These are phyloP conservation scores for Branchellion lobata DNA, from an alignment of 2,888 invertebrate genomes.

Conservation along the genomic window DNA sequence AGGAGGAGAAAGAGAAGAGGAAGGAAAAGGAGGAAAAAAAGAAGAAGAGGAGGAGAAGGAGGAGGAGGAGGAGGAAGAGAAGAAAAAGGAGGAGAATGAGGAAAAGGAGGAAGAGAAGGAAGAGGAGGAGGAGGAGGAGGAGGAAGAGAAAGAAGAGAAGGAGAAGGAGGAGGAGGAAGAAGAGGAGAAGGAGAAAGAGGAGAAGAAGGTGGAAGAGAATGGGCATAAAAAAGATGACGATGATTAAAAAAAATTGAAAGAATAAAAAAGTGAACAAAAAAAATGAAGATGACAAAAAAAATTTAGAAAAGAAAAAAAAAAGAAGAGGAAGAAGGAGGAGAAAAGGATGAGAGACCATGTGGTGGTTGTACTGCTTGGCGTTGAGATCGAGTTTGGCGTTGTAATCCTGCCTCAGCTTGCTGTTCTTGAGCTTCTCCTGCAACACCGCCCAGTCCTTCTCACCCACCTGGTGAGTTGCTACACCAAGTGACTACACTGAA, in stretches of 20 bases:
- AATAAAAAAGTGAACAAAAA: constrained; percentile 5
- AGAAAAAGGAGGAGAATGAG: too few species aligned
- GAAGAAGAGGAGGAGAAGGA: too few species aligned
- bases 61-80: too few species aligned
- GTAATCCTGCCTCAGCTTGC: constrained; percentile 68
- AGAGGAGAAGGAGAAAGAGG: too few species aligned
- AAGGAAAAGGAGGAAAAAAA: too few species aligned
- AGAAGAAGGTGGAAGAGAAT: neutral
- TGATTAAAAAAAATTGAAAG: neutral
- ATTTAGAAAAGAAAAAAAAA: neutral
- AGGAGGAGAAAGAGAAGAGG: too few species aligned
- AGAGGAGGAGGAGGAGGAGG: too few species aligned
- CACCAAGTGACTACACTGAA: too few species aligned
- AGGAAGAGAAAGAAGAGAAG: too few species aligned
- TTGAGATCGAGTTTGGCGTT: constrained; percentile 64
- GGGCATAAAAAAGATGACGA: neutral
- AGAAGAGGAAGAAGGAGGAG: neutral
- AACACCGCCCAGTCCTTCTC: constrained; percentile 65
- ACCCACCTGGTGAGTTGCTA: constrained; percentile 57
- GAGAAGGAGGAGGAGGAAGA: too few species aligned
- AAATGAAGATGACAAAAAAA: neutral
- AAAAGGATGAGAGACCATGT: constrained; percentile 50
- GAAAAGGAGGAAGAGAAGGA: too few species aligned
- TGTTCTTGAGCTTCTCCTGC: constrained; percentile 65
- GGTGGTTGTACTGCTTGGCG: constrained; percentile 54